Percentiles rank a stretch among this genome's conserved stretches.
These are phyloP conservation scores for Crotalus helleri DNA, from an alignment of 2,113 vertebrate genomes.

Conservation along the genomic window DNA sequence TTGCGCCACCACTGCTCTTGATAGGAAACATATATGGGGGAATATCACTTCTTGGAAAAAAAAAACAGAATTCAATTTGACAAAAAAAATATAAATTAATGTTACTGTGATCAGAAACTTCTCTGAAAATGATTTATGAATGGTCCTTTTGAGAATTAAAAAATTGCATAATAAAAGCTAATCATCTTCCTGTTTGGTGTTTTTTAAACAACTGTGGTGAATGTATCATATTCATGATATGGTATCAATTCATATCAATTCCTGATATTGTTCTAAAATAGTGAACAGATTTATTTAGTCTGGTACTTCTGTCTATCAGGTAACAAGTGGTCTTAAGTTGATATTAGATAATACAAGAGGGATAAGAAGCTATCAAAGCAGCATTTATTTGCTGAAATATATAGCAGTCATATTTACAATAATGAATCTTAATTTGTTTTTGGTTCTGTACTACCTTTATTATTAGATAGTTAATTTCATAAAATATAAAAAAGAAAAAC, in stretches of 20 bases:
- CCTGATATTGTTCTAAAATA: background rate
- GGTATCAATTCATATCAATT: background rate
- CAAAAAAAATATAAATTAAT: background rate
- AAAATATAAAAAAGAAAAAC: background rate
- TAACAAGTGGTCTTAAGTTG: background rate
- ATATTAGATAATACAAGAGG: background rate
- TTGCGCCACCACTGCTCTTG: too few species aligned
- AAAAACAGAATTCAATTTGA: background rate
- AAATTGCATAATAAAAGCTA: background rate
- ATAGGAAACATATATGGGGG: background rate
- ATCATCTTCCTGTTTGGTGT: background rate
- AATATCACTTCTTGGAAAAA: background rate
- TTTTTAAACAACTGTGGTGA: background rate
- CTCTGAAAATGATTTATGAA: background rate
- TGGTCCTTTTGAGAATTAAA: background rate
- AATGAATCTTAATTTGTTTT: background rate
- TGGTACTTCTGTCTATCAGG: background rate
- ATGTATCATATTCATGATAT: background rate
- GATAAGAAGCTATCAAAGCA: background rate
- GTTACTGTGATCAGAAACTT: background rate
- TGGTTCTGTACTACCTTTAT: background rate
- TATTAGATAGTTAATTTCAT: background rate
- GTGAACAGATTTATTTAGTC: background rate
- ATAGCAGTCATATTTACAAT: background rate
- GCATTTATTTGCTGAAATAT: background rate